Percentiles rank a stretch among this genome's conserved stretches.
Conservation (phyloP, 2,113 vertebrate species). For the mouse (Mus musculus) region DNA sequence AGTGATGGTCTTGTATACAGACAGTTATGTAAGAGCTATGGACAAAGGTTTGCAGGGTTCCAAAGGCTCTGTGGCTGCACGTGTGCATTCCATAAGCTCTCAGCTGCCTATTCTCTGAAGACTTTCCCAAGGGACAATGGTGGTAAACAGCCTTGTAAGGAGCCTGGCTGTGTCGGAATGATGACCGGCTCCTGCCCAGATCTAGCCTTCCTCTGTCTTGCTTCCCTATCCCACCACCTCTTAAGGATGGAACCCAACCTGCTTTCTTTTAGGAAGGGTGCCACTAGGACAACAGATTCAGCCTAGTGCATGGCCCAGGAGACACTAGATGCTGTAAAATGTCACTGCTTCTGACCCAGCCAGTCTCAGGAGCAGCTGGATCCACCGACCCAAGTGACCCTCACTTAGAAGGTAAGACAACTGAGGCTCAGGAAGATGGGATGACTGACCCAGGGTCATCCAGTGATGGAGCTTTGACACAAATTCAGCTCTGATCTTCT, state of each 20-base stretch:
- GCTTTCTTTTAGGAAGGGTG: not conserved
- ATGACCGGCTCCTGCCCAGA: not conserved
- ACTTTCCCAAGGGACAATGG: not conserved
- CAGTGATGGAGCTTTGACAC: not conserved
- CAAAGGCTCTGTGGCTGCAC: not conserved
- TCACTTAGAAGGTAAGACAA: not conserved
- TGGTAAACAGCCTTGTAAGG: not conserved
- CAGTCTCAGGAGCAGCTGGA: not conserved
- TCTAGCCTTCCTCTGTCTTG: not conserved
- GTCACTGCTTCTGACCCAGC: fast-evolving
- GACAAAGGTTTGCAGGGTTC: not conserved
- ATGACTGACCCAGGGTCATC: too few species aligned
- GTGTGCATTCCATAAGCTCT: fast-evolving
- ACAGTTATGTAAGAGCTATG: too few species aligned
- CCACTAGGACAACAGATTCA: not conserved
- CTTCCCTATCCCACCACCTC: not conserved
- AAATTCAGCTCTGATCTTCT: too few species aligned
- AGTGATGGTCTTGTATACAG: fast-evolving
- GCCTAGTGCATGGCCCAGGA: not conserved
- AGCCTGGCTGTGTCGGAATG: not conserved
- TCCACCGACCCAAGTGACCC: too few species aligned
- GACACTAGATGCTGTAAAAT: fast-evolving
- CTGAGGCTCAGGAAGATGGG: not conserved
- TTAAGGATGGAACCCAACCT: fast-evolving
- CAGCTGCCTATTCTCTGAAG: not conserved